Percentiles rank a stretch among this genome's conserved stretches.
These are phyloP conservation scores for Eurosta solidaginis DNA, from an alignment of 1,140 invertebrate genomes.

Conservation along the genomic window DNA sequence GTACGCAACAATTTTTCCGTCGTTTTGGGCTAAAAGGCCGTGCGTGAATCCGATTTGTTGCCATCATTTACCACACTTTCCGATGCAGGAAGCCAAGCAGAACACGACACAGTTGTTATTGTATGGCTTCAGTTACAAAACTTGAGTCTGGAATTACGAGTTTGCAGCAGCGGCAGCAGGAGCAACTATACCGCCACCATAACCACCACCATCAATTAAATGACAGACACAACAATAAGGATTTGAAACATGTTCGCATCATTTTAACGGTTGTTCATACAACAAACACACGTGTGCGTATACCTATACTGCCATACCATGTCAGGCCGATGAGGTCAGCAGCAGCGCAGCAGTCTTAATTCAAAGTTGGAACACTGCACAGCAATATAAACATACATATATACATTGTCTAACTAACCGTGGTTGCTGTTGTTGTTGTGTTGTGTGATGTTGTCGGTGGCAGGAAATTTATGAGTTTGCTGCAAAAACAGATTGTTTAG, in stretches of 20 bases:
- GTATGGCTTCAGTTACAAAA: background rate
- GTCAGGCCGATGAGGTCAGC: background rate
- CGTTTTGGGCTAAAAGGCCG: constrained; percentile 15
- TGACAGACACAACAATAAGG: constrained; percentile 25
- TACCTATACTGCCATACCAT: background rate
- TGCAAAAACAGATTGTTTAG: constrained; percentile 8
- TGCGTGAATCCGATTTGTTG: background rate
- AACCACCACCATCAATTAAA: background rate
- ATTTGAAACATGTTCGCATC: constrained; percentile 27
- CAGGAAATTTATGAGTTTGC: constrained; percentile 13
- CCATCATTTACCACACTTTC: background rate
- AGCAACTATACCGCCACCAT: background rate
- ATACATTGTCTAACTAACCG: background rate
- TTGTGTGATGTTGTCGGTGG: constrained; percentile 19
- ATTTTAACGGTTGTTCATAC: constrained; percentile 15
- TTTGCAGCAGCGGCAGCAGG: background rate
- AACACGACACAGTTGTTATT: too few relatives aligned
- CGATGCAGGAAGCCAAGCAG: constrained; percentile 2
- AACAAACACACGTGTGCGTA: background rate
- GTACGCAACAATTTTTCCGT: background rate
- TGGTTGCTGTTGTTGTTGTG: too few relatives aligned
- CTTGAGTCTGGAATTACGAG: background rate
- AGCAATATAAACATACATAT: background rate
- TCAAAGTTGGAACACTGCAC: background rate
- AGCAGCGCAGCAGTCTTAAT: background rate